Evolutionary conservation across 2,888 invertebrate genomes (phyloP).

Genomic region (Leuctra nigra): DNA sequence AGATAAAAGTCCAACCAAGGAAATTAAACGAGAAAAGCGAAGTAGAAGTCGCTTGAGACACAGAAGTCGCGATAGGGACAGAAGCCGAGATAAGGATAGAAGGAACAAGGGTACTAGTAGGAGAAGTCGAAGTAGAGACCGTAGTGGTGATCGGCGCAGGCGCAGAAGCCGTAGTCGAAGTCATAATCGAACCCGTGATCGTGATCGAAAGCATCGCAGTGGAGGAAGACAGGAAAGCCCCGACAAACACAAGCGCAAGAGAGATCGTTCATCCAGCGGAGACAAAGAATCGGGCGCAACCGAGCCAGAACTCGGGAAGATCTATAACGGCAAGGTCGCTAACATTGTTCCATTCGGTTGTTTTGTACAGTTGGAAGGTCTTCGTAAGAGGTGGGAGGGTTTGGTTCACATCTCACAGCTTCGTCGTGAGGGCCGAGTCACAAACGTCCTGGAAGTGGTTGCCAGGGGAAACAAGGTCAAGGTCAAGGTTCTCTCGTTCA

Average conservation of each 20-base stretch:
- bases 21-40: constrained; percentile 31
- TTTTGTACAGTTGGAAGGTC: constrained; percentile 91
- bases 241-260: constrained; percentile 34
- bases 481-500: constrained; percentile 85
- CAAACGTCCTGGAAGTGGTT: constrained; percentile 91
- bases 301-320: constrained; percentile 45
- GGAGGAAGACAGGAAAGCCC: constrained; percentile 34
- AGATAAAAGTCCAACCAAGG: constrained; percentile 29
- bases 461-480: constrained; percentile 81
- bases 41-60: constrained; percentile 38
- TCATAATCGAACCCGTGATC: constrained; percentile 32
- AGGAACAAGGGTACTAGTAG: constrained; percentile 26
- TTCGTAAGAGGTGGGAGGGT: constrained; percentile 88
- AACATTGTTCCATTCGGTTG: constrained; percentile 98
- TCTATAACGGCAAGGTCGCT: constrained; percentile 49
- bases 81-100: constrained; percentile 26
- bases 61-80: constrained; percentile 27
- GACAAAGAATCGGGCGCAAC: constrained; percentile 36
- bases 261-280: constrained; percentile 34
- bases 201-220: constrained; percentile 31
- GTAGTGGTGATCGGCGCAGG: constrained; percentile 31
- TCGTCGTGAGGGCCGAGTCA: constrained; percentile 87
- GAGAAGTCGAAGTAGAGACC: constrained; percentile 34
- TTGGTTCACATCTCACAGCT: constrained; percentile 95
- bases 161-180: constrained; percentile 34